A percentile compares a stretch with the other conserved stretches of the same genome.
Evolutionary conservation across 1,140 invertebrate genomes (phyloP).

Genomic region (honey bee (Apis mellifera)): DNA sequence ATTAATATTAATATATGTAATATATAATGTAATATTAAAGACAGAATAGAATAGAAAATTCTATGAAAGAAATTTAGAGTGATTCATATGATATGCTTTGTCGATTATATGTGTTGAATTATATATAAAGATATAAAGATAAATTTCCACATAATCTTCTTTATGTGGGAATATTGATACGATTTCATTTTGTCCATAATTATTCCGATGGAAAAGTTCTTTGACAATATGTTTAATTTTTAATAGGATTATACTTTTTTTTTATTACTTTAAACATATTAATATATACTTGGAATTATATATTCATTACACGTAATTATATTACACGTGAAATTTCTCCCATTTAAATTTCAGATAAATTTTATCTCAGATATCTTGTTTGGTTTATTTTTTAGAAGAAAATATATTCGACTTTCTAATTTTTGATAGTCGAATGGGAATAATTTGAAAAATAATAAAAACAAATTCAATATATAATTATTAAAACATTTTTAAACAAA

Average conservation of each 20-base stretch:
- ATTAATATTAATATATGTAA: too few species aligned
- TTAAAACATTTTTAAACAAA: neutral
- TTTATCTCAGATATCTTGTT: neutral
- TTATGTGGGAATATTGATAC: too few species aligned
- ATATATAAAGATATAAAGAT: too few species aligned
- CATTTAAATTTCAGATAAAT: neutral
- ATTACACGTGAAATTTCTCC: neutral
- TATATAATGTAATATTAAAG: too few species aligned
- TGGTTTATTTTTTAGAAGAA: neutral
- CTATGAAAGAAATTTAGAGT: too few species aligned
- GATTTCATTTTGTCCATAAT: neutral
- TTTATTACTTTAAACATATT: too few species aligned
- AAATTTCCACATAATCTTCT: too few species aligned
- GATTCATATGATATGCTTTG: too few species aligned
- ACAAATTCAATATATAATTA: neutral
- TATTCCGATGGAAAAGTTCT: neutral
- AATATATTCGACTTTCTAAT: neutral
- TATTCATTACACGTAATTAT: too few species aligned
- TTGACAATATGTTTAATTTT: neutral
- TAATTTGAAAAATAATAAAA: neutral
- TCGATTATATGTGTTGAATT: too few species aligned
- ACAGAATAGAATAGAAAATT: too few species aligned
- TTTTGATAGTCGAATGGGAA: neutral
- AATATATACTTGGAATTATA: too few species aligned
- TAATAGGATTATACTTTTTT: neutral